Evolutionary conservation across 2,888 invertebrate species (phyloP), one percentile per base, ranked within the genome.

Genomic region (Tenthredo notha): DNA sequence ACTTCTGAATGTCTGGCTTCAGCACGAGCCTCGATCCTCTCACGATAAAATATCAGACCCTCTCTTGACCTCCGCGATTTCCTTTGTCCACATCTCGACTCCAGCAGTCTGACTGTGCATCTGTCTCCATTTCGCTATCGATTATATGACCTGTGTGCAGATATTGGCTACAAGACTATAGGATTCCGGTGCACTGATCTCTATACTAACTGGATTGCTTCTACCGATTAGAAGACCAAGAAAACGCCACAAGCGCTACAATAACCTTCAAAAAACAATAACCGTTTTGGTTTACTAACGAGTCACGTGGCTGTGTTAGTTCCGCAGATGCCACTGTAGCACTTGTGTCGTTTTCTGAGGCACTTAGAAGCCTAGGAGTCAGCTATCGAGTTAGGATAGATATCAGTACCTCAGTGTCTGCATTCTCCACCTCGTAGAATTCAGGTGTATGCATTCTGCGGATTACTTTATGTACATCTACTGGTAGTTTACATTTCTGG

Each of bases 11-110:
- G 67, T 33, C 67, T 67, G 33, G 18, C 33, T 6, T 67, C 33
- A 67, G 67, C 33, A 67, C 67, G 67, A 67, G 67, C 33, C 67
- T 67, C 33, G 33, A 67, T 67, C 29, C 15, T 67, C 29, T 67
- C 67, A 67, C 33, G 67, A 67, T 67, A 33, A 65, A 33, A 67
- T 67, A 67, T 67, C 67, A 33, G 9, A 6, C 29, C 15, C 33
- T 33, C 12, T 2, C 67, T 18, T 33, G 33, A 33, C 29, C 33
- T 29, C 18, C 33, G 25, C 25, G 33, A 33, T 33, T 33, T 33
- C 67, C 33, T 67, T 67, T 33, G 67, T 67, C 67, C 67, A 67
- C 33, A 33, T 67, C 67, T 67, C 67, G 15, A 33, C 67, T 15
- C 33, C 18, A 67, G 67, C 18, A 33, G 33, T 67, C 33, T 33